Evolutionary conservation across 1,140 invertebrate genomes (phyloP), one percentile per base, ranked within the genome.

Genomic region (Heliconius melpomene): DNA sequence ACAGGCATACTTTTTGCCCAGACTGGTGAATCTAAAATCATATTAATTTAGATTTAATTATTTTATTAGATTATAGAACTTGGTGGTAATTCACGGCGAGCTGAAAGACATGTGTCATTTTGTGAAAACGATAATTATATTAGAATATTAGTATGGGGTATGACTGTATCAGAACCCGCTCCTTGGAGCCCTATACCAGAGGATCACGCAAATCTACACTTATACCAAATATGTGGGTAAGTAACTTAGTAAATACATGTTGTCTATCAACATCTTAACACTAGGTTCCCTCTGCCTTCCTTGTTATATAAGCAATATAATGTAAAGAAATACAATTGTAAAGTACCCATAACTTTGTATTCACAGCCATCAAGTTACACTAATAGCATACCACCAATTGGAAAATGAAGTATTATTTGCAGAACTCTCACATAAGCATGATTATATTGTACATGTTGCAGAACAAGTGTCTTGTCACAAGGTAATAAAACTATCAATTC

Each of bases 121-220:
- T 88, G 75, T 77, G 90, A 87, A 60, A 87, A 29, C 50, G 71
- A 70, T 8, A 84, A 72, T 75, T 86, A 83, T 79, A 79, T 86
- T n/a, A 88, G 82, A 73, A 84, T 91, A 16, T 82, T 94, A 8
- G 87, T 94, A 32, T 95, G 93, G 94, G 93, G 91, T 79, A 85
- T 88, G 7, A 89, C 89, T 26, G 83, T 84, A 32, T 88, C 88
- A 6, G 94, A 95, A 76, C 91, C 94, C 18, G 94, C 93, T 2
- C 94, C 94, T 6, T 95, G 94, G 94, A 95, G 91, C 73, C 94
- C 94, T 66, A 83, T 90, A 0, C 74, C 92, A 8, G 91, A 94
- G 81, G 93, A 94, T 74, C 91, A 91, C 66, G 94, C 94, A 16
- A 95, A 95, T 82, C 81, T 95, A 20, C 94, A 95, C 83, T 80